A percentile compares a stretch with the other conserved stretches of the same genome.
phyloP scores from a whole-genome alignment of 2,113 vertebrate genomes.

The Camelus bactrianus region DNA sequence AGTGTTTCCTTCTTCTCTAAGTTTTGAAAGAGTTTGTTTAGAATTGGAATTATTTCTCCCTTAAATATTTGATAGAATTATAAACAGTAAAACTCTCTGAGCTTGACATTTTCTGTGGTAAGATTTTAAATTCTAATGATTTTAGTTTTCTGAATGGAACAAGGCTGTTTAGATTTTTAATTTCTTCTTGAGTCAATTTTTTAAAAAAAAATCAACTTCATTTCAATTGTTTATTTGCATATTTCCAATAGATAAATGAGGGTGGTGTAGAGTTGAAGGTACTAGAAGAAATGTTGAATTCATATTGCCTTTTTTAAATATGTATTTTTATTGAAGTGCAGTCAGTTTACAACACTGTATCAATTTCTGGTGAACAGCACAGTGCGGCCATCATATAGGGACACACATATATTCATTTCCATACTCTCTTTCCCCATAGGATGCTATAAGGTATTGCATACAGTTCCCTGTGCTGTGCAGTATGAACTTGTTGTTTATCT shows the following conservation, averaged over 20 bases:
- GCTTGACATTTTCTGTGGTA: background rate
- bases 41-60: background rate
- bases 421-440: too few species aligned
- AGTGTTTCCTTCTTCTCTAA: background rate
- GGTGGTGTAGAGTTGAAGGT: rapidly evolving
- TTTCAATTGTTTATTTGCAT: background rate
- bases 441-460: too few species aligned
- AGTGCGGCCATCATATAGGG: too few species aligned
- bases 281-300: rapidly evolving
- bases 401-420: too few species aligned
- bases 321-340: too few species aligned
- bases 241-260: background rate
- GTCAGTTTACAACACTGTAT: too few species aligned
- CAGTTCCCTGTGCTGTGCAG: too few species aligned
- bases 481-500: too few species aligned
- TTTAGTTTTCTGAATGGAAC: background rate
- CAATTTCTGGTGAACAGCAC: too few species aligned
- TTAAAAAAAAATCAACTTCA: background rate
- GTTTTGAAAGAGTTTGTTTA: background rate
- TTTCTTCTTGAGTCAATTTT: background rate
- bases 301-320: background rate
- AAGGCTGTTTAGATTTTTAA: background rate
- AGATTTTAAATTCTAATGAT: background rate
- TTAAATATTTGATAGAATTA: background rate
- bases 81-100: background rate